A percentile compares a stretch with the other conserved stretches of the same genome.
Conservation (phyloP, 2,888 invertebrate genomes). For the Lasioglossum calceatum region DNA sequence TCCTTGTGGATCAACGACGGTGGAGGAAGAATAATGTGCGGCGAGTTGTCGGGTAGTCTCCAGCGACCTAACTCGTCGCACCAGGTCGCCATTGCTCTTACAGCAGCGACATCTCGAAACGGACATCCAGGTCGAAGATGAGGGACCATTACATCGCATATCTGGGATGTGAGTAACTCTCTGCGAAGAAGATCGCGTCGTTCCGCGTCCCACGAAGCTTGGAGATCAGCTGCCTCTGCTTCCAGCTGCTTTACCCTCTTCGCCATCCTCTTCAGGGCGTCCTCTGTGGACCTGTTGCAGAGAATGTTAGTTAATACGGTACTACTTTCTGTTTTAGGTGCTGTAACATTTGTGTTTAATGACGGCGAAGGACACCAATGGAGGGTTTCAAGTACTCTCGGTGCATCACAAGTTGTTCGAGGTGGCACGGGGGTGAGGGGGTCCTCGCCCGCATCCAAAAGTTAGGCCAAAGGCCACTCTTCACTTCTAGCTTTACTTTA, state of each 20-base stretch:
- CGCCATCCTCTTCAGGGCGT: constrained; percentile 82
- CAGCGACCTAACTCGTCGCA: constrained; percentile 82
- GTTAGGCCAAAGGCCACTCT: too few species aligned
- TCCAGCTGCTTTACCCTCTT: constrained; percentile 80
- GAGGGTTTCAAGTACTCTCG: background rate
- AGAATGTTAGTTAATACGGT: background rate
- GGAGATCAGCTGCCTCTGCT: constrained; percentile 80
- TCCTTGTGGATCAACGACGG: constrained; percentile 70
- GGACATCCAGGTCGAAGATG: constrained; percentile 82
- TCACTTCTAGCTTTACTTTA: too few species aligned
- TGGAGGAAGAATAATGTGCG: constrained; percentile 79
- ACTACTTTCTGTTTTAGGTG: background rate
- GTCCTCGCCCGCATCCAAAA: too few species aligned
- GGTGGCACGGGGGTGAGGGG: too few species aligned
- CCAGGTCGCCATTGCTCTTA: constrained; percentile 81
- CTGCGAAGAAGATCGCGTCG: constrained; percentile 81
- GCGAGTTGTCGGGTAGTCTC: constrained; percentile 79
- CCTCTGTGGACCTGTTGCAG: constrained; percentile 78
- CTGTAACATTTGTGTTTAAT: background rate
- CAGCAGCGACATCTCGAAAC: constrained; percentile 78
- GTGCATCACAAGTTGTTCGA: too few species aligned
- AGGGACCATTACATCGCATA: constrained; percentile 83
- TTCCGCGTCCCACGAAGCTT: constrained; percentile 83
- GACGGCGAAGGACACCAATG: too few species aligned
- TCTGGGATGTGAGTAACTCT: constrained; percentile 81